Conservation (phyloP, 2,797 vertebrate genomes). For the Oreonectes daqikongensis region DNA sequence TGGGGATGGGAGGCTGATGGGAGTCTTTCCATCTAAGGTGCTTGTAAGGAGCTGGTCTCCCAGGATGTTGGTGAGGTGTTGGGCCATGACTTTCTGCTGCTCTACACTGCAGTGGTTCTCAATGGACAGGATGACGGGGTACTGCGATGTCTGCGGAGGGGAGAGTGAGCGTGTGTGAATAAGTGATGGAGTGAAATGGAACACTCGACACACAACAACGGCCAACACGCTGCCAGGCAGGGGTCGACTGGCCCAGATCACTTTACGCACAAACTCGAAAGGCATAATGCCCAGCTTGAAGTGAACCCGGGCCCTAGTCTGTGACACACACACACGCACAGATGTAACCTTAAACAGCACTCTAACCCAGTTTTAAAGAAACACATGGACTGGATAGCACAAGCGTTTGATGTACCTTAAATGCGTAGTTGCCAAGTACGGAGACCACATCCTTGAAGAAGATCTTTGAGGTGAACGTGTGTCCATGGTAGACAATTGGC, state of each 20-base stretch:
- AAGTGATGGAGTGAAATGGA: slow-evolving; percentile 63
- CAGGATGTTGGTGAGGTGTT: slow-evolving; percentile 85
- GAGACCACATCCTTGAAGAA: slow-evolving; percentile 89
- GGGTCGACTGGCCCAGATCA: slow-evolving; percentile 40
- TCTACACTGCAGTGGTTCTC: slow-evolving; percentile 93
- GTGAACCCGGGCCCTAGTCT: background rate
- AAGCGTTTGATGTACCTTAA: slow-evolving; percentile 78
- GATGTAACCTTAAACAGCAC: background rate
- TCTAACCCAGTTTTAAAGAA: slow-evolving; percentile 1
- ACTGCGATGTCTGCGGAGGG: slow-evolving; percentile 80
- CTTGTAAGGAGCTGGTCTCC: slow-evolving; percentile 84
- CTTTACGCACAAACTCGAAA: slow-evolving; percentile 43
- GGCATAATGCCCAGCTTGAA: background rate
- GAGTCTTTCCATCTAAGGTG: slow-evolving; percentile 75
- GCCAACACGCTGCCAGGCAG: slow-evolving; percentile 50
- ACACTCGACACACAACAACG: slow-evolving; percentile 57
- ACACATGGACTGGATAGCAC: background rate
- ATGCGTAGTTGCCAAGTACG: slow-evolving; percentile 87
- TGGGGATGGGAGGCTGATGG: slow-evolving; percentile 81
- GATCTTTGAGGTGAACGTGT: slow-evolving; percentile 94
- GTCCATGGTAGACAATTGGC: slow-evolving; percentile 91
- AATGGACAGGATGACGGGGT: slow-evolving; percentile 90
- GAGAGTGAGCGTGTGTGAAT: slow-evolving; percentile 29
- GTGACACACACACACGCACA: slow-evolving; percentile 11
- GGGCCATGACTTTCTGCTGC: slow-evolving; percentile 86